A percentile compares a stretch with the other conserved stretches of the same genome.
phyloP scores from a whole-genome alignment of 2,113 vertebrate genomes.

The Bombycilla garrulus region DNA sequence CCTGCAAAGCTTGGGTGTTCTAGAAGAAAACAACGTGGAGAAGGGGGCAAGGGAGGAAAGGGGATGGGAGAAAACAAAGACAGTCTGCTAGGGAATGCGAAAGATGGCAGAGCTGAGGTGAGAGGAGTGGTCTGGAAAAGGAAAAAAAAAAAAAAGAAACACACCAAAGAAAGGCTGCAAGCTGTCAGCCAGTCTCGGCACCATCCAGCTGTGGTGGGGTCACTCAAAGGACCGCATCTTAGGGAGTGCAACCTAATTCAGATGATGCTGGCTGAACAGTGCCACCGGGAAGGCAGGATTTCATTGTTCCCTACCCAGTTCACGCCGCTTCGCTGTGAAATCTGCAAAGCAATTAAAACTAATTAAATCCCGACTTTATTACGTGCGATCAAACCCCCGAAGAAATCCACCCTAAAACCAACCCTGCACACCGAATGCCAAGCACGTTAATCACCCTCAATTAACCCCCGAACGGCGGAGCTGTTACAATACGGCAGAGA shows the following conservation, averaged over 20 bases:
- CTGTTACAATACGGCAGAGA: rapidly evolving
- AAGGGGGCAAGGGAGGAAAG: neutral
- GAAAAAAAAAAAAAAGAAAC: neutral
- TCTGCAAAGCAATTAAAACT: neutral
- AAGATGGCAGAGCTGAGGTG: neutral
- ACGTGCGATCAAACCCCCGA: neutral
- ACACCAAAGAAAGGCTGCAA: neutral
- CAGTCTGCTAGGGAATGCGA: neutral
- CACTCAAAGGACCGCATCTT: neutral
- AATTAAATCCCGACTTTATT: neutral
- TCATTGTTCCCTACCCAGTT: neutral
- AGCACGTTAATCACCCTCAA: neutral
- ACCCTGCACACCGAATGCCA: neutral
- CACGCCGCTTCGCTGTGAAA: neutral
- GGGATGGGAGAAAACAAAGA: neutral
- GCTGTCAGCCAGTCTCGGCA: neutral
- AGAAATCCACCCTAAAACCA: neutral
- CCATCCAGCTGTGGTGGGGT: rapidly evolving
- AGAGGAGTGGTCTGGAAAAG: neutral
- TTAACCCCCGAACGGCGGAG: neutral
- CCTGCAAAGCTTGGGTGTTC: neutral
- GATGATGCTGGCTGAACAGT: rapidly evolving
- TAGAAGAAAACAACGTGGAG: neutral
- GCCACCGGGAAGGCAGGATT: neutral
- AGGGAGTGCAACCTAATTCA: neutral